Evolutionary conservation across 1,140 invertebrate genomes (phyloP).

Genomic region (Sitophilus oryzae): DNA sequence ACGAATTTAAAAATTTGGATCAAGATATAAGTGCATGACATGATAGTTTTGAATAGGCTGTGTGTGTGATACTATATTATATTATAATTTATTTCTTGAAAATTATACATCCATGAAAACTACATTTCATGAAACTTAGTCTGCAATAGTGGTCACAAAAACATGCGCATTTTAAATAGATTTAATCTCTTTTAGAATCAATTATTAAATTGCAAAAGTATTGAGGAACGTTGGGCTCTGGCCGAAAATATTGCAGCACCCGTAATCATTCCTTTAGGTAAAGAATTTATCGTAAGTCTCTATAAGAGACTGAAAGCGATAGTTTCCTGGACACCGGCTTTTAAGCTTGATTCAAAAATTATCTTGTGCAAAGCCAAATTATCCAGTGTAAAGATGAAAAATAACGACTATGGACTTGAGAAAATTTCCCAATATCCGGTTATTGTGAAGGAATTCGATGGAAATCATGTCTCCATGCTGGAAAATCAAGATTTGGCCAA

Average conservation of each 20-base stretch:
- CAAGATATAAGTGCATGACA: no score
- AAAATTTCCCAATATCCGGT: constrained; percentile 48
- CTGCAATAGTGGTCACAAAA: no score
- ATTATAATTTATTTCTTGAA: no score
- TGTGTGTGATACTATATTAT: no score
- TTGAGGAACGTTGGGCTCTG: constrained; percentile 13
- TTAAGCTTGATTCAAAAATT: constrained; percentile 53
- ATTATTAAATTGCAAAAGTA: no score
- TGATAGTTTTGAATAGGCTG: no score
- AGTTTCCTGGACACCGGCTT: constrained; percentile 46
- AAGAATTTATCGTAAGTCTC: constrained; percentile 37
- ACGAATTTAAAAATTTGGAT: no score
- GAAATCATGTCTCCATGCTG: constrained; percentile 65
- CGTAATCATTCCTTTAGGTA: constrained; percentile 46
- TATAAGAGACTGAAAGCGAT: constrained; percentile 54
- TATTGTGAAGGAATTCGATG: constrained; percentile 54
- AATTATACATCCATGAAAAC: no score
- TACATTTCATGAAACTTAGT: no score
- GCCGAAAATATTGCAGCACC: constrained; percentile 38
- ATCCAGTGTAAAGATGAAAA: constrained; percentile 44
- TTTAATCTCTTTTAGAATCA: no score
- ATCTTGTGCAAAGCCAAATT: constrained; percentile 57
- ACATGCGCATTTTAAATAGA: no score
- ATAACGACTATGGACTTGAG: constrained; percentile 60
- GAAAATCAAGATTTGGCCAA: constrained; percentile 56